phyloP scores from a whole-genome alignment of 2,888 invertebrate species.

The Micoletzkya japonica region DNA sequence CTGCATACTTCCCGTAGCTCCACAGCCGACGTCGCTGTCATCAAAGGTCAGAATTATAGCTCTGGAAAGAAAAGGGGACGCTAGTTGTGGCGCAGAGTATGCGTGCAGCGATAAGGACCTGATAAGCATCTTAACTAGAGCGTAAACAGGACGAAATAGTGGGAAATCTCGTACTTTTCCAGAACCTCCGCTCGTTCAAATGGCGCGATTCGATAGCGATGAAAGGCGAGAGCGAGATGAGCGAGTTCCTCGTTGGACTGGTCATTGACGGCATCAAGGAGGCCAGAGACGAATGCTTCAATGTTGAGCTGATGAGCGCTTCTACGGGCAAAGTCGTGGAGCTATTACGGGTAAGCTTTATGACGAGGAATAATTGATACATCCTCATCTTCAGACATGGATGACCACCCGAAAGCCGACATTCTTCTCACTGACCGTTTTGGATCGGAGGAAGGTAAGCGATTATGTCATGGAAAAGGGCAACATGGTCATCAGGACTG shows the following conservation, averaged over 20 bases:
- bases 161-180: no score
- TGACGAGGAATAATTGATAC: background rate
- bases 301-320: conserved; percentile 9
- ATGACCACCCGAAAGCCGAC: conserved; percentile 8
- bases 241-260: background rate
- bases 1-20: no score
- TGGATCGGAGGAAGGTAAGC: background rate
- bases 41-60: no score
- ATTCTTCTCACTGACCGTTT: background rate
- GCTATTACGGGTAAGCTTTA: conserved; percentile 11
- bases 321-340: background rate
- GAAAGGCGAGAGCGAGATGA: conserved; percentile 16
- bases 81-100: no score
- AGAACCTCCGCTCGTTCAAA: conserved; percentile 19
- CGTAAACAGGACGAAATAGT: no score
- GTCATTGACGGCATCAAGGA: background rate
- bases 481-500: background rate
- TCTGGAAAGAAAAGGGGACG: no score
- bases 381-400: conserved; percentile 10
- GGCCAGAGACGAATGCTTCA: background rate
- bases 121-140: no score
- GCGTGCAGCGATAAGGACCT: no score
- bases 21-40: no score
- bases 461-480: no score
- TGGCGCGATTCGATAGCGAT: conserved; percentile 4